Base-by-base conservation (phyloP, 2,888 invertebrate genomes). In the Lasioglossum villosulum region DNA sequence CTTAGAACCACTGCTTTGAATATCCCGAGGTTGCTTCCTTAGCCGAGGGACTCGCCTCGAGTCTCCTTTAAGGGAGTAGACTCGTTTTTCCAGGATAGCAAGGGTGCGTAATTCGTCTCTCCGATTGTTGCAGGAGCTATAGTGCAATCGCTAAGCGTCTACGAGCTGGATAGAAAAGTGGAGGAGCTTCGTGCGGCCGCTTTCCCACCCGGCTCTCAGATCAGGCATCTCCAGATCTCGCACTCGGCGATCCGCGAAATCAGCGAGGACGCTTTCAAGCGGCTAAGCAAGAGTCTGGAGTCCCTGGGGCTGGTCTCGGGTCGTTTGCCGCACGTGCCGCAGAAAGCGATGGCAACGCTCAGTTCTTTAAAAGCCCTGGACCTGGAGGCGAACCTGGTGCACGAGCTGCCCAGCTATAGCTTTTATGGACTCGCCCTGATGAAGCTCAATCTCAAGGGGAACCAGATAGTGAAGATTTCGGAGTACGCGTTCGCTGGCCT, bases 401-500 rank as follows among this genome's bases (percentile, higher is more conserved):
- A 96, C 91, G 97, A 98, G 92, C 96, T 99, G 90, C 97, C 98
- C 14, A 98, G 98, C 93, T 98, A 98, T 94, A 97, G 98, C 93
- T 99, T 99, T 95, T 98, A 97, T 93, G 98, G 98, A n/a, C 96
- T 99, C 88, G 97, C 97, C 76, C 95, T 99, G 90, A 96, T 97
- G 88, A 98, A 98, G 95, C 95, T 98, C 78, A 98, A 98, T 94
- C 96, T 99, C 92, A 98, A 98, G 94, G 97, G 97, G 80, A 99
- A 99, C 95, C 96, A 97, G 90, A 96, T 99, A 89, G 96, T 96
- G 89, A 96, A 97, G 91, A 97, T 98, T 93, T 97, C 98, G 2
- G 98, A 98, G 92, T 97, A 98, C 93, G 98, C 98, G 10, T 98
- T 98, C 94, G 96, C 97, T 78, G 97, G 98, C 1, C 96, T 98